phyloP scores from a whole-genome alignment of 2,888 invertebrate genomes.

The Pheosia gnoma region DNA sequence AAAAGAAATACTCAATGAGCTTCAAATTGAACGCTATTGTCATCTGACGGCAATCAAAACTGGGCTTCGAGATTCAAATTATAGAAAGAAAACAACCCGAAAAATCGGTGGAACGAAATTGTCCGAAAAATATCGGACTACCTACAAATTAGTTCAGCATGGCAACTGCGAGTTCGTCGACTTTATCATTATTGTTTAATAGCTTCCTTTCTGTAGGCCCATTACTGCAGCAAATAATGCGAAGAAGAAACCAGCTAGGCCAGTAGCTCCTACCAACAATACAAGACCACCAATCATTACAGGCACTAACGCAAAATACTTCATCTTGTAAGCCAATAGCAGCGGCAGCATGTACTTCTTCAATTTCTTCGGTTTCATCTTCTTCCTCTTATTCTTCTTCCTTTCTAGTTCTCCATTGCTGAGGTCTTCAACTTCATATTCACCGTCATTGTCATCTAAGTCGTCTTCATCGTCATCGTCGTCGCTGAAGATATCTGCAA shows the following conservation, averaged over 20 bases:
- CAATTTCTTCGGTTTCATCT: constrained; percentile 83
- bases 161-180: constrained; percentile 71
- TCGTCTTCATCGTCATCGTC: constrained; percentile 66
- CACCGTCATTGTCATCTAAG: constrained; percentile 57
- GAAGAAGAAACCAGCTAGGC: constrained; percentile 94
- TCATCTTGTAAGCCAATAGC: constrained; percentile 92
- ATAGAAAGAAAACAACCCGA: neutral
- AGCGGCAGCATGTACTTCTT: constrained; percentile 90
- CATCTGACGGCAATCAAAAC: neutral
- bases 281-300: constrained; percentile 89
- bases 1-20: too few relatives aligned
- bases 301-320: constrained; percentile 91
- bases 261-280: constrained; percentile 90
- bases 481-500: constrained; percentile 70
- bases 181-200: constrained; percentile 51
- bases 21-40: neutral
- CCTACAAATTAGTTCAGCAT: constrained; percentile 51
- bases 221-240: constrained; percentile 93
- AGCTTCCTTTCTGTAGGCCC: constrained; percentile 86
- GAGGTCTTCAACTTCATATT: constrained; percentile 54
- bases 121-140: constrained; percentile 28
- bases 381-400: constrained; percentile 42
- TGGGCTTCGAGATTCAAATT: neutral
- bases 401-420: constrained; percentile 43
- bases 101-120: constrained; percentile 26